Evolutionary conservation across 2,888 invertebrate genomes (phyloP).

Genomic region (Drosophila anomelani): DNA sequence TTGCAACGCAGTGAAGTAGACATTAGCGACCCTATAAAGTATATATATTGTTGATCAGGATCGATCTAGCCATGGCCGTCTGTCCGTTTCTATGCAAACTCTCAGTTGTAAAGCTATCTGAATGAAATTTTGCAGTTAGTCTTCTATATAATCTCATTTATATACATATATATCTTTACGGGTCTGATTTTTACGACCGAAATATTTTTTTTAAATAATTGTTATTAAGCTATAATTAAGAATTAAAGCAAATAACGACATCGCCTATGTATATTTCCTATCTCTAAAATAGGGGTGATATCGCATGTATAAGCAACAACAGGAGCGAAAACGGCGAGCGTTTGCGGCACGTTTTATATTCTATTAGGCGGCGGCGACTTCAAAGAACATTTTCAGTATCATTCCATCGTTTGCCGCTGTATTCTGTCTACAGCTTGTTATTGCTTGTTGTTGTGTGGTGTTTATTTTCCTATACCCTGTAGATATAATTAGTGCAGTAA

Average conservation of each 20-base stretch:
- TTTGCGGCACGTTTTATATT: slow-evolving; percentile 75
- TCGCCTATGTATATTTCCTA: slow-evolving; percentile 9
- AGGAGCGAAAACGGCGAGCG: slow-evolving; percentile 42
- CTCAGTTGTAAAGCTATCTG: too few relatives aligned
- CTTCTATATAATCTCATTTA: too few relatives aligned
- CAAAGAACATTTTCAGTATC: slow-evolving; percentile 73
- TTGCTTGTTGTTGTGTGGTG: slow-evolving; percentile 42
- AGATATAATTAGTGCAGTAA: not conserved
- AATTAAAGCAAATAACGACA: slow-evolving; percentile 7
- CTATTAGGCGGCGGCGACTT: slow-evolving; percentile 72
- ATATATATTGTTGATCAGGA: too few relatives aligned
- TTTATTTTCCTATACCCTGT: slow-evolving; percentile 35
- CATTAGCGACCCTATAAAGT: too few relatives aligned
- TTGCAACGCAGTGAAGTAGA: too few relatives aligned
- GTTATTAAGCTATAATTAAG: slow-evolving; percentile 1
- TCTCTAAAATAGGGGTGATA: slow-evolving; percentile 18
- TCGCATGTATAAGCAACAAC: slow-evolving; percentile 11
- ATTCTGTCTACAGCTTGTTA: slow-evolving; percentile 41
- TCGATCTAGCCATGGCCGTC: too few relatives aligned
- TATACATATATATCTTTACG: too few relatives aligned
- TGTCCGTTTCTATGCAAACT: too few relatives aligned
- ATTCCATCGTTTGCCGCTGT: slow-evolving; percentile 60
- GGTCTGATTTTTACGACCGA: not conserved
- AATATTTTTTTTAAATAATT: not conserved
- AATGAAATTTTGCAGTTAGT: too few relatives aligned